Conservation (phyloP, 2,888 invertebrate species). For the Conus canariensis region DNA sequence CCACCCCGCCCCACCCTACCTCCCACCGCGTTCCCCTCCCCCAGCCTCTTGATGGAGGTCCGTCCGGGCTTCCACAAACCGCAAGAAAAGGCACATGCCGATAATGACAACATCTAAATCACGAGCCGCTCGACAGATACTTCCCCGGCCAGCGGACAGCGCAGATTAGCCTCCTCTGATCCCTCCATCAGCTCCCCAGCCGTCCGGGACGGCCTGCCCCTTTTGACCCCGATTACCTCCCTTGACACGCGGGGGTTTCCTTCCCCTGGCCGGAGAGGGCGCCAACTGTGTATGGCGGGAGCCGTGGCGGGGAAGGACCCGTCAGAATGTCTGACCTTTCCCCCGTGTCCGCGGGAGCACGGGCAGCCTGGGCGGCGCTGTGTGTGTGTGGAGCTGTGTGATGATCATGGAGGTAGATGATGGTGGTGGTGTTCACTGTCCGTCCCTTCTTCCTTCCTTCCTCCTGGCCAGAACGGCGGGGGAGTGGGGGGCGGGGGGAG, state of each 20-base stretch:
- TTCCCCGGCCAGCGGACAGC: neutral
- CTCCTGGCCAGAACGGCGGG: no score
- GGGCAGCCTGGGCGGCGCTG: neutral
- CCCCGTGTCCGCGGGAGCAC: neutral
- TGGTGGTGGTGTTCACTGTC: no score
- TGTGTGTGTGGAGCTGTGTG: neutral
- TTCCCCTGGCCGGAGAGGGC: slow-evolving; percentile 25
- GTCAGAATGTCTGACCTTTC: neutral
- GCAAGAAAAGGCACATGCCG: neutral
- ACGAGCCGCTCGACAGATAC: no score
- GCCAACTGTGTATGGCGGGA: neutral
- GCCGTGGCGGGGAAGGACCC: neutral
- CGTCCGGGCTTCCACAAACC: no score
- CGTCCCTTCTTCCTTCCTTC: no score
- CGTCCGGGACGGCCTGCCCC: neutral
- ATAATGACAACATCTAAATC: slow-evolving; percentile 9
- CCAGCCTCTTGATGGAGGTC: no score
- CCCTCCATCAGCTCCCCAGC: neutral
- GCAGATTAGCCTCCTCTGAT: slow-evolving; percentile 14
- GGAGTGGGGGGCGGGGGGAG: neutral
- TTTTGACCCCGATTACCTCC: slow-evolving; percentile 15
- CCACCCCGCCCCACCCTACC: no score
- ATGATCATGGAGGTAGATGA: neutral
- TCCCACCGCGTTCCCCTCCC: no score
- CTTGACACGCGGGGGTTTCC: slow-evolving; percentile 1